phyloP scores from a whole-genome alignment of 2,888 invertebrate genomes.

The Drosophila nr. perissopoda region DNA sequence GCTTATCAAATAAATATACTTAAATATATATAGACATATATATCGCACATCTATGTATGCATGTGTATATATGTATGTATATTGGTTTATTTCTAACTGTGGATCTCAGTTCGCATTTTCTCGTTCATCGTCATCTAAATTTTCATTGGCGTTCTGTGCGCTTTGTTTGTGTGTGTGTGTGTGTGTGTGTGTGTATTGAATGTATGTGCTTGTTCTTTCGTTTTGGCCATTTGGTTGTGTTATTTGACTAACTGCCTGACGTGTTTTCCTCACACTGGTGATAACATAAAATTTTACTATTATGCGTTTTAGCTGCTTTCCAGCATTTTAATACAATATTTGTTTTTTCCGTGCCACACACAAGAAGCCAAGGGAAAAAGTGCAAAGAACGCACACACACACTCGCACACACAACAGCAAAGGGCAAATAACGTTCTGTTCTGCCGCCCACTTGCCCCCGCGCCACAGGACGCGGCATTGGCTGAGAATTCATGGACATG shows the following conservation, averaged over 20 bases:
- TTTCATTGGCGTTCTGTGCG: slow-evolving; percentile 59
- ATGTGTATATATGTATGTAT: not conserved
- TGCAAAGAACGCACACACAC: slow-evolving; percentile 42
- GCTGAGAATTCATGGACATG: slow-evolving; percentile 75
- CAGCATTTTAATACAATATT: slow-evolving; percentile 83
- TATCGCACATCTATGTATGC: not conserved
- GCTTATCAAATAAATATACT: not conserved
- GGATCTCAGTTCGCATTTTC: slow-evolving; percentile 40
- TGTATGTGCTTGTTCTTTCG: slow-evolving; percentile 30
- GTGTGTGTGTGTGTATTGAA: slow-evolving; percentile 7
- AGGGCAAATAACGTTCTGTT: slow-evolving; percentile 50
- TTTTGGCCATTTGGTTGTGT: slow-evolving; percentile 63
- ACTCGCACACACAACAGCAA: slow-evolving; percentile 38
- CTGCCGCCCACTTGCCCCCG: not conserved
- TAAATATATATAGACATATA: not conserved
- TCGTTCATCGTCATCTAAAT: slow-evolving; percentile 59
- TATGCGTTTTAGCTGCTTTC: slow-evolving; percentile 83
- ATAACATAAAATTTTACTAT: slow-evolving; percentile 84
- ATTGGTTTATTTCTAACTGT: slow-evolving; percentile 21
- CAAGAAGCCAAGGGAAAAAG: slow-evolving; percentile 51
- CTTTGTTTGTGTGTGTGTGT: slow-evolving; percentile 23
- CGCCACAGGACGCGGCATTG: slow-evolving; percentile 30
- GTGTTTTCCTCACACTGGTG: slow-evolving; percentile 80
- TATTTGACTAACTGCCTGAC: slow-evolving; percentile 82
- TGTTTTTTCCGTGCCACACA: slow-evolving; percentile 63